Evolutionary conservation across 2,797 vertebrate genomes (phyloP), one percentile per base, ranked within the genome.

Genomic region (Cuniculus paca): DNA sequence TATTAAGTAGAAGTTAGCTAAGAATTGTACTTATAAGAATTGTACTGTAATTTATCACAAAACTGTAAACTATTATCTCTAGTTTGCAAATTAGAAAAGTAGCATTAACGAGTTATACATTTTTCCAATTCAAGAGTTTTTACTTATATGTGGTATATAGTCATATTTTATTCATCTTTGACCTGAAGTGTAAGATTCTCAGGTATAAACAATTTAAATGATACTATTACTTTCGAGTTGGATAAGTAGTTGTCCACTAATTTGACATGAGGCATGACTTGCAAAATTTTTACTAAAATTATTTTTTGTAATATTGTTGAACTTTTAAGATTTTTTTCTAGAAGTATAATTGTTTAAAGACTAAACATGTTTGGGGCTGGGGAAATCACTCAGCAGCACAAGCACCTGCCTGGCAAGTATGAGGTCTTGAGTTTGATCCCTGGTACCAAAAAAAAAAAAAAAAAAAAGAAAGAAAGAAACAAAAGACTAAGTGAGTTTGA

Each of bases 231-330:
- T 63, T 26, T n/a, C 52, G 31, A 36, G 1, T 10, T 85, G 0
- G 1, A 89, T 19, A 84, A 17, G 48, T 4, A 45, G 10, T 60
- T 22, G 2, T 74, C 54, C 56, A 74, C 52, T 36, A 91, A 61
- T 34, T 48, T 72, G 0, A 0, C 2, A 5, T 48, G 42, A 31
- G 0, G 16, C 5, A 1, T 58, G 34, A 20, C 2, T 28, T 83
- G 13, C 7, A 94, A 68, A 77, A 77, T 19, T 36, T 34, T 20
- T 65, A 42, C 12, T 36, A 19, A 61, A 89, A 34, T 48, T n/a
- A 60, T 68, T 77, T 31, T 45, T 78, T 12, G 58, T 72, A 79
- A 89, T 52, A 42, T 26, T 54, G 10, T 70, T 72, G 20, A 79
- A 36, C 13, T 79, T 72, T 52, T 39, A 7, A 50, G 5, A 60